Percentiles rank a stretch among this genome's conserved stretches.
Evolutionary conservation across 2,888 invertebrate genomes (phyloP).

Genomic region (Meteorus cinctellus): DNA sequence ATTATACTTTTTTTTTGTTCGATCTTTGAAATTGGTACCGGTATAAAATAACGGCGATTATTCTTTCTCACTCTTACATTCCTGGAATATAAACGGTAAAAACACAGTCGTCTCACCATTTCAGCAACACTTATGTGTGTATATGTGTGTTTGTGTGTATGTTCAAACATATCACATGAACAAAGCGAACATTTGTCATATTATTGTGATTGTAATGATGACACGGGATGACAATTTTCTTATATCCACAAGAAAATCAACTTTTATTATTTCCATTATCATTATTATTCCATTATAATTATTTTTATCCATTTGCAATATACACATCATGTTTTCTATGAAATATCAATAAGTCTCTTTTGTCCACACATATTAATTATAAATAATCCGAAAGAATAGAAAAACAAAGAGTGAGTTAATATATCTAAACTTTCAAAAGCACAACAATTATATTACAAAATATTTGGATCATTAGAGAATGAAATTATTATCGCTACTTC

Average conservation of each 20-base stretch:
- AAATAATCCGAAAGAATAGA: not conserved
- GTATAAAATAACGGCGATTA: conserved; percentile 33
- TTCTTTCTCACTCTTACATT: conserved; percentile 22
- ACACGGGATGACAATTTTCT: not conserved
- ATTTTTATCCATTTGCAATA: not conserved
- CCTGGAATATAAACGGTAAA: conserved; percentile 33
- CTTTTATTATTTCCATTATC: not conserved
- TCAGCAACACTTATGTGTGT: conserved; percentile 6
- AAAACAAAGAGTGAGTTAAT: not conserved
- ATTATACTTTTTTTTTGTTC: conserved; percentile 11
- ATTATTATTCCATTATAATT: not conserved
- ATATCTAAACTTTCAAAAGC: no score
- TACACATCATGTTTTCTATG: not conserved
- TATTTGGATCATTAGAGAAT: no score
- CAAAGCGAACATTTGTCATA: not conserved
- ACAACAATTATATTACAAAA: no score
- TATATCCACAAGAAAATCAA: not conserved
- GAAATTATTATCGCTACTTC: not conserved
- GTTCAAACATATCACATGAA: not conserved
- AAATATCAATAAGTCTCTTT: no score
- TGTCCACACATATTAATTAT: no score
- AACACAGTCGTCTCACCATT: conserved; percentile 11
- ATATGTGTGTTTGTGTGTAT: not conserved
- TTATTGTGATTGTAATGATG: conserved; percentile 11
- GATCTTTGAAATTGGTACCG: conserved; percentile 31